Base-by-base conservation (phyloP, 2,113 vertebrate species). In the Mohoua ochrocephala region DNA sequence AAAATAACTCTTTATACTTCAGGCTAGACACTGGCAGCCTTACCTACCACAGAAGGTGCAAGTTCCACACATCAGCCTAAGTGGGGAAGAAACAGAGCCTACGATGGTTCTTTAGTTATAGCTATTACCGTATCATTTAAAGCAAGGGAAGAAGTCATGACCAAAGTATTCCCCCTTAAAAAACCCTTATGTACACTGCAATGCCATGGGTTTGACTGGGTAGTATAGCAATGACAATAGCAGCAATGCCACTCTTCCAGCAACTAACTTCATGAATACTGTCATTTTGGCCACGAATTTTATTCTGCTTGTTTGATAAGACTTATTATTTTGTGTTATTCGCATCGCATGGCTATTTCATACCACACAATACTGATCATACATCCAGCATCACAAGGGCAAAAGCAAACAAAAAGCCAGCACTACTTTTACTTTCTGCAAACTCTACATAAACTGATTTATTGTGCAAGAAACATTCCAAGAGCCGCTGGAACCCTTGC, bases 71-170 rank as follows among this genome's bases (percentile, higher is more conserved):
- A 44, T 41, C 7, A 77, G 17, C 24, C 84, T 45, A 20, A 42
- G 20, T 61, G 30, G 27, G 26, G 23, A 77, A 90, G 37, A 90
- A 90, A 79, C 6, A 42, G 18, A 91, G 17, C 22, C 18, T 28
- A 41, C 0, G 0, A 1, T 56, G 47, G 0, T 28, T 39, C 31
- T 63, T 31, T 12, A 50, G 17, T 44, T 60, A 42, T 1, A 65
- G 21, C 15, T 80, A 30, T 74, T 88, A 69, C 27, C 2, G 1
- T 31, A 50, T 42, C 13, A 63, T 52, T 85, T 63, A 83, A 93
- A 91, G 14, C 16, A 52, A 83, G 28, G 35, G 8, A 31, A 13
- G 31, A 75, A 45, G 9, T 9, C 86, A 50, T 7, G 24, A 33
- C 9, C 42, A 33, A 85, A 73, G 12, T 18, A 73, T 4, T 65